Base-by-base conservation (phyloP, 2,113 vertebrate species). In the Dolichotis patagonum region DNA sequence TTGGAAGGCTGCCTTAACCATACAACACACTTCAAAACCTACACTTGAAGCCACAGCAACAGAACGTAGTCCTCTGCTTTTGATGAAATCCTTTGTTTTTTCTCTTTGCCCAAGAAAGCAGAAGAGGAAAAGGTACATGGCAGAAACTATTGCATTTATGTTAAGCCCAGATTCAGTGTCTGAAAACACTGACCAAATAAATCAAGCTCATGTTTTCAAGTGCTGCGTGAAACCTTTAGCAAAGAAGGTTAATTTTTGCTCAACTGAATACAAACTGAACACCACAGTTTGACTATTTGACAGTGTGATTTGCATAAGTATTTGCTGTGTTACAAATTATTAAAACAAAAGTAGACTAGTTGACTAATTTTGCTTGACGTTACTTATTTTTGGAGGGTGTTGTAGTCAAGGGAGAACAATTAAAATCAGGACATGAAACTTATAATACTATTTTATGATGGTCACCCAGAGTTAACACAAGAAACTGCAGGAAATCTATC, bases 301-400 rank as follows among this genome's bases (percentile, higher is more conserved):
- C 73, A 78, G 1, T 78, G 67, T 94, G 81, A 90, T 69, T 88
- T 67, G 69, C n/a, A 49, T 94, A 88, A 77, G 52, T 93, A 90
- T 87, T 67, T 83, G 22, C 7, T 73, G 5, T 93, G 30, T 85
- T 73, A 35, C 80, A 88, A 65, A 75, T 67, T 67, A 67, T 56
- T 90, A 69, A 78, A 91, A 73, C 62, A 81, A 73, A 89, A 94
- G 56, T 91, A 78, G 93, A 63, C 14, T 35, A 75, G 28, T 28
- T 30, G 22, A 3, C 28, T 90, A 69, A 41, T 86, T 96, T 96
- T 91, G 41, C 9, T 13, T 84, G 54, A 67, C 10, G 19, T 67
- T 88, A 56, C 78, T 58, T 63, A 52, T 90, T 17, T 54, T 56
- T 17, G 19, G 54, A 4, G 54, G 54, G 54, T 17, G 54, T 52